Evolutionary conservation across 1,140 invertebrate genomes (phyloP).

Genomic region (Phymastichus coffea): DNA sequence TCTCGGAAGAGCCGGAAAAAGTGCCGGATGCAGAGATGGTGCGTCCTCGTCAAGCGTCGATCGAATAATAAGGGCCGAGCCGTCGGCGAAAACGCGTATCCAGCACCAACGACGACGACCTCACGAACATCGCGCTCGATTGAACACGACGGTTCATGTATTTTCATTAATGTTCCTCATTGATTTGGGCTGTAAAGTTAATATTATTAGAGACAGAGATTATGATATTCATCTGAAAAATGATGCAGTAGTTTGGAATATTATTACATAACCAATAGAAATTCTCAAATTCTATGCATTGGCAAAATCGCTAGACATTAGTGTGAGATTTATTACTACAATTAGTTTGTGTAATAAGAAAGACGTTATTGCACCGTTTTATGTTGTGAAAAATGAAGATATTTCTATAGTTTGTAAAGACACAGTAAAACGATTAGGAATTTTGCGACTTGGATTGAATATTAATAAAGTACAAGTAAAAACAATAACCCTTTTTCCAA

Average conservation of each 20-base stretch:
- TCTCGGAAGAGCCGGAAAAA: no score
- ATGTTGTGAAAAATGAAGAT: constrained; percentile 20
- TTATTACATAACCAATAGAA: neutral
- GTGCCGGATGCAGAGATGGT: no score
- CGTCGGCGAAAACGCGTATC: no score
- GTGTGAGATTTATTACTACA: constrained; percentile 21
- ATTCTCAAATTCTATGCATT: constrained; percentile 21
- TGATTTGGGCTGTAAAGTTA: no score
- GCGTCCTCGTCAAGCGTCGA: no score
- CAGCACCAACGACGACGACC: no score
- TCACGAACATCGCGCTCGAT: no score
- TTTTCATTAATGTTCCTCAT: no score
- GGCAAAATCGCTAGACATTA: neutral
- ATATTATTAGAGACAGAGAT: neutral
- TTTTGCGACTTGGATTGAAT: constrained; percentile 26
- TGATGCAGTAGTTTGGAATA: constrained; percentile 1
- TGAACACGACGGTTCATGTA: no score
- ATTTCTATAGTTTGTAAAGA: constrained; percentile 18
- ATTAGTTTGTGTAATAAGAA: neutral
- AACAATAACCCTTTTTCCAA: constrained; percentile 20
- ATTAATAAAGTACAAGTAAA: neutral
- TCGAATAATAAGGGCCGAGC: no score
- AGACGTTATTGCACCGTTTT: neutral
- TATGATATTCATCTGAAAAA: constrained; percentile 2
- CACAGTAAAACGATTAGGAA: constrained; percentile 16